A percentile compares a stretch with the other conserved stretches of the same genome.
Evolutionary conservation across 2,888 invertebrate species (phyloP).

Genomic region (Caradrina kadenii): DNA sequence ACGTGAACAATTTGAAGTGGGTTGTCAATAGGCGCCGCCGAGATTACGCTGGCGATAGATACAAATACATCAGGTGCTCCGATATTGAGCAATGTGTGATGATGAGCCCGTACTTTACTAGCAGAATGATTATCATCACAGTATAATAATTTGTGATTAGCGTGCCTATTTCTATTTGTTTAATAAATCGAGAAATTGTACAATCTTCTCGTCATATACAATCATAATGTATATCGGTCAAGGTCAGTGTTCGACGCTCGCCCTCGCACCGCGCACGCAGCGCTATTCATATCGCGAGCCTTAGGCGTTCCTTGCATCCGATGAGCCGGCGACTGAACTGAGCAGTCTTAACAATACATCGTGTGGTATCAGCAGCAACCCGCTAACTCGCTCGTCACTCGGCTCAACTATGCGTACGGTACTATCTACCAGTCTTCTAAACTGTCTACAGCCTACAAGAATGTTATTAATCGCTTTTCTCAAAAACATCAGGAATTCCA

Average conservation of each 20-base stretch:
- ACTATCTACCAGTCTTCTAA: not conserved
- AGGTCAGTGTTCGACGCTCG: constrained; percentile 48
- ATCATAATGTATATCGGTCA: constrained; percentile 62
- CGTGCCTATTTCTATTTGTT: constrained; percentile 11
- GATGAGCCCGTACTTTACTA: constrained; percentile 46
- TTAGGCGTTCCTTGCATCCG: constrained; percentile 24
- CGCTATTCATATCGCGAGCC: constrained; percentile 63
- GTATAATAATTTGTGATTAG: constrained; percentile 7
- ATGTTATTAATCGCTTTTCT: not conserved
- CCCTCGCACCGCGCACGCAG: constrained; percentile 45
- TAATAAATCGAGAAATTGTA: constrained; percentile 27
- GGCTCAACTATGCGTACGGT: not conserved
- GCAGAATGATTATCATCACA: constrained; percentile 25
- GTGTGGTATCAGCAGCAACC: not conserved
- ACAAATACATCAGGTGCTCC: constrained; percentile 27
- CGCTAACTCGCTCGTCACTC: not conserved
- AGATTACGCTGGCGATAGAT: not conserved
- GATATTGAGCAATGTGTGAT: constrained; percentile 13
- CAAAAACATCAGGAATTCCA: constrained; percentile 8
- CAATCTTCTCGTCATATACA: constrained; percentile 43
- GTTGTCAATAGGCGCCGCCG: not conserved
- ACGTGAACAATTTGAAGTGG: constrained; percentile 15
- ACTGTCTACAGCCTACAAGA: not conserved
- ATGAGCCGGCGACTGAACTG: not conserved
- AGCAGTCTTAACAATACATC: not conserved